These are phyloP conservation scores for Drosophila mimica DNA, from an alignment of 2,888 invertebrate species.

Conservation along the genomic window DNA sequence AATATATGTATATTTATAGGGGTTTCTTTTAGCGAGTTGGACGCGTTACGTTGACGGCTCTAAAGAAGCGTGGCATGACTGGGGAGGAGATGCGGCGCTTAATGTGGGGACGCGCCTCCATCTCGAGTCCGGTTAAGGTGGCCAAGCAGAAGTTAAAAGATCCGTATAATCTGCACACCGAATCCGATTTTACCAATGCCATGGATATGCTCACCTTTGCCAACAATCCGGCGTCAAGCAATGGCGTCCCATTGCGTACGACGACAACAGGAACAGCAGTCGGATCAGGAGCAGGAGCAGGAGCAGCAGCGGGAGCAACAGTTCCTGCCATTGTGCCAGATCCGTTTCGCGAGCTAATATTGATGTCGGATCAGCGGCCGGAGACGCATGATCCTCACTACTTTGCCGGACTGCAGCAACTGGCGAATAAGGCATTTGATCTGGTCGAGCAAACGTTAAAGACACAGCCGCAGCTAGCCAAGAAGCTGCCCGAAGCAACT, in stretches of 20 bases:
- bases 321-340: conserved; percentile 83
- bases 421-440: conserved; percentile 88
- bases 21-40: conserved; percentile 89
- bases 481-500: conserved; percentile 13
- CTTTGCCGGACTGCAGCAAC: conserved; percentile 86
- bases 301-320: not conserved
- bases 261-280: conserved; percentile 15
- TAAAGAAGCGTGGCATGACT: conserved; percentile 92
- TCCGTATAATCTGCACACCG: conserved; percentile 83
- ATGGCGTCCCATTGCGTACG: conserved; percentile 51
- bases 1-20: not conserved
- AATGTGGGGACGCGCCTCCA: conserved; percentile 96
- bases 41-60: conserved; percentile 93
- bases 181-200: conserved; percentile 88
- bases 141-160: conserved; percentile 86
- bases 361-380: conserved; percentile 86
- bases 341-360: conserved; percentile 88
- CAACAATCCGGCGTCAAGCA: conserved; percentile 86
- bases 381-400: conserved; percentile 80
- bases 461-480: conserved; percentile 55
- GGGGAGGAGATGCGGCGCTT: conserved; percentile 93
- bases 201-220: conserved; percentile 94
- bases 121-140: conserved; percentile 93
- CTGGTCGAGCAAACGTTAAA: conserved; percentile 86
- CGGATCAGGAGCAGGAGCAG: not conserved